phyloP scores from a whole-genome alignment of 2,888 invertebrate genomes.

The Archaeoteleia sp. region DNA sequence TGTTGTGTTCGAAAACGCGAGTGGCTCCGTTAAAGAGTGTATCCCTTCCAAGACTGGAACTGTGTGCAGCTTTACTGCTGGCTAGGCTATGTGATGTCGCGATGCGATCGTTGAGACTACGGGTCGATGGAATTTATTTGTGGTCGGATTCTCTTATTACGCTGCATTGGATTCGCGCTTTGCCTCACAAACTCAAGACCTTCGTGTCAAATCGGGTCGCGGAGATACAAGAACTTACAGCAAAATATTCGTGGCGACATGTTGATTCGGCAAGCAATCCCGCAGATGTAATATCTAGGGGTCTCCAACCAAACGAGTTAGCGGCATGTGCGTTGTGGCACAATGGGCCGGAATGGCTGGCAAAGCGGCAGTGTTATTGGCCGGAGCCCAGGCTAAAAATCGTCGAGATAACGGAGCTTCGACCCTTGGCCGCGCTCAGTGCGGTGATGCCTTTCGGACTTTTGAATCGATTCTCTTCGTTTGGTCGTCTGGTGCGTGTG shows the following conservation, averaged over 20 bases:
- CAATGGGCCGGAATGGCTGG: too few species aligned
- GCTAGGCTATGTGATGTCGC: constrained; percentile 4
- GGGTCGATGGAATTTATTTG: neutral
- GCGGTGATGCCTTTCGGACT: neutral
- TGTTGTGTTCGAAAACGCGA: constrained; percentile 37
- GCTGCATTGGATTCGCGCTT: constrained; percentile 31
- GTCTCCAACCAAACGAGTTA: too few species aligned
- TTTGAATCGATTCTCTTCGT: too few species aligned
- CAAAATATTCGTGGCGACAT: too few species aligned
- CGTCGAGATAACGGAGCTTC: too few species aligned
- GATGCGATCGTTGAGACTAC: neutral
- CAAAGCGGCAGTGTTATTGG: too few species aligned
- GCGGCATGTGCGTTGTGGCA: too few species aligned
- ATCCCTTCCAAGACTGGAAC: constrained; percentile 27
- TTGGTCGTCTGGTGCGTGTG: too few species aligned
- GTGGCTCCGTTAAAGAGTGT: constrained; percentile 27
- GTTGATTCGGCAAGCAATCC: too few species aligned
- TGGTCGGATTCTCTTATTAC: constrained; percentile 43
- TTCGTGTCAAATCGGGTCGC: constrained; percentile 38
- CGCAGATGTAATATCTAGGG: too few species aligned
- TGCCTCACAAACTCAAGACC: constrained; percentile 29
- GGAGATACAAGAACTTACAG: constrained; percentile 21
- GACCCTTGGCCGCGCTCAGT: neutral
- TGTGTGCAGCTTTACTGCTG: constrained; percentile 27
- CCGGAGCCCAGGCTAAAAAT: too few species aligned